Percentiles rank a stretch among this genome's conserved stretches.
phyloP scores from a whole-genome alignment of 2,888 invertebrate genomes.

The Caenorhabditis sp. region DNA sequence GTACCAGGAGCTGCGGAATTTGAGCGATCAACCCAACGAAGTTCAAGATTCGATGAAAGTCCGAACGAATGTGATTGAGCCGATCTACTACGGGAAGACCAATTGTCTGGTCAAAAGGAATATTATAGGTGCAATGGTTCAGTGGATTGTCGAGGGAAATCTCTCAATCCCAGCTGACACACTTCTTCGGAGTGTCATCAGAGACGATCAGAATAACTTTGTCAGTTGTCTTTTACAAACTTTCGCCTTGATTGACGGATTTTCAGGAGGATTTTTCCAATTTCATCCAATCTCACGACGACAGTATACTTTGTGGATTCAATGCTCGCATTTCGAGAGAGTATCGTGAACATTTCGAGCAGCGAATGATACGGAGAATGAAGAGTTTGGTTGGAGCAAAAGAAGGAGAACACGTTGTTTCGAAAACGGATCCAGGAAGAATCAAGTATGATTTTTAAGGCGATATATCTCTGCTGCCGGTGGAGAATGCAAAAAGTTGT shows the following conservation, averaged over 20 bases:
- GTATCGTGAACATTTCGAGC: background rate
- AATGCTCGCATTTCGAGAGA: slow-evolving; percentile 39
- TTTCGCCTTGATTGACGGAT: too few relatives aligned
- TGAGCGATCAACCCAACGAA: slow-evolving; percentile 54
- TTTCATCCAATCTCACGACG: slow-evolving; percentile 49
- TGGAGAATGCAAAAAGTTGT: too few relatives aligned
- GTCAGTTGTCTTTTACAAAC: background rate
- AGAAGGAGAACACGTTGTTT: background rate
- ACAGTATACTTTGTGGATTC: slow-evolving; percentile 46
- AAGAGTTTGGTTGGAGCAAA: slow-evolving; percentile 2
- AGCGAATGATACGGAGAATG: slow-evolving; percentile 21
- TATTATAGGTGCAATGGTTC: slow-evolving; percentile 34
- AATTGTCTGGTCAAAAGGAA: slow-evolving; percentile 14
- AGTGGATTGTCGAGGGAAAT: slow-evolving; percentile 50
- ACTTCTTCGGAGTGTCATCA: slow-evolving; percentile 29
- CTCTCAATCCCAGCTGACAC: slow-evolving; percentile 50
- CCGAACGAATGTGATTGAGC: slow-evolving; percentile 28
- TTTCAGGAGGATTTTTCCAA: slow-evolving; percentile 47
- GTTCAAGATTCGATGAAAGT: slow-evolving; percentile 35
- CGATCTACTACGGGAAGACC: slow-evolving; percentile 42
- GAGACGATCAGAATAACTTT: slow-evolving; percentile 41
- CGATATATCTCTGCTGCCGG: too few relatives aligned
- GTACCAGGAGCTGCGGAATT: slow-evolving; percentile 36
- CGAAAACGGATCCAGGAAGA: too few relatives aligned
- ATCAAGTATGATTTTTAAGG: too few relatives aligned